These are phyloP conservation scores for Trinectes maculatus DNA, from an alignment of 2,113 vertebrate genomes.

Conservation along the genomic window DNA sequence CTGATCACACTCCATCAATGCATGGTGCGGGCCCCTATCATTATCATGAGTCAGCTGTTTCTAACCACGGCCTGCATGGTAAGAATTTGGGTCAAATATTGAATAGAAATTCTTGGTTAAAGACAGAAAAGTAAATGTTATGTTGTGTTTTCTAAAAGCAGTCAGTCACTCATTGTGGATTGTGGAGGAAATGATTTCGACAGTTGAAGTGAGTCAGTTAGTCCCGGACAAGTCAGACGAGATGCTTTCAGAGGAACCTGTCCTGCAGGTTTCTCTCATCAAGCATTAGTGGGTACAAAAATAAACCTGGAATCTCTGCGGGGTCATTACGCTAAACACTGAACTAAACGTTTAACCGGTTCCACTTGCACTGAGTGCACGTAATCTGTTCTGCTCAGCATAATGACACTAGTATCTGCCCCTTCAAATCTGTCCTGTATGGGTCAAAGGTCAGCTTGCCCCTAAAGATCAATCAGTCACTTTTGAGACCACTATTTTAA, in stretches of 20 bases:
- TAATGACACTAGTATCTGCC: neutral
- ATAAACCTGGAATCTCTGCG: neutral
- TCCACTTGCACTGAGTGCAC: neutral
- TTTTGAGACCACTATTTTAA: too few relatives aligned
- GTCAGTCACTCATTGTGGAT: neutral
- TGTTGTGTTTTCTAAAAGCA: too few relatives aligned
- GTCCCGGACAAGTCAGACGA: slow-evolving; percentile 48
- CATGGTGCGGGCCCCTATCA: too few relatives aligned
- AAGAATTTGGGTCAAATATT: too few relatives aligned
- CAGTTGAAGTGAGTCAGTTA: slow-evolving; percentile 35
- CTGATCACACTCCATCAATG: too few relatives aligned
- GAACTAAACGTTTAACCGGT: neutral
- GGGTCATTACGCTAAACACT: neutral
- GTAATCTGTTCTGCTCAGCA: neutral
- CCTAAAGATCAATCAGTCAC: neutral
- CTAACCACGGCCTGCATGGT: too few relatives aligned
- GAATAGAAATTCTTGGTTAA: too few relatives aligned
- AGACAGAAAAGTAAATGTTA: too few relatives aligned
- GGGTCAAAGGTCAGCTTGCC: neutral
- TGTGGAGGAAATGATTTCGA: too few relatives aligned
- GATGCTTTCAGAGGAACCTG: slow-evolving; percentile 48
- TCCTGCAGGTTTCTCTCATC: slow-evolving; percentile 54
- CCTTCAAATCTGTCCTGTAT: neutral
- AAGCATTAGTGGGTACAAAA: slow-evolving; percentile 17
- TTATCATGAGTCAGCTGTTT: too few relatives aligned